Base-by-base conservation (phyloP, 1,140 invertebrate genomes). In the Drepana arcuata region DNA sequence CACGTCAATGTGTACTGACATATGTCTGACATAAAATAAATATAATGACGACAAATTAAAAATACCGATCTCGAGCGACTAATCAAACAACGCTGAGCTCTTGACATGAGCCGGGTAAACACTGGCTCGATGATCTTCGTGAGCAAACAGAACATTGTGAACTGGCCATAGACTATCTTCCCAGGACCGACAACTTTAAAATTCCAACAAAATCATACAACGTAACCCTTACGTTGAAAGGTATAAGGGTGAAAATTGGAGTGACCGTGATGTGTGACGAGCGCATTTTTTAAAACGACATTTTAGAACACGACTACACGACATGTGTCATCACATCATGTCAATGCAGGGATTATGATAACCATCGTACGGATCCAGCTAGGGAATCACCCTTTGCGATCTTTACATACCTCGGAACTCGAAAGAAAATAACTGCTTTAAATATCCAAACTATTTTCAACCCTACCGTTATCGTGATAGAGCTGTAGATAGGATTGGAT, bases 311-410 rank as follows among this genome's bases (percentile, higher is more conserved):
- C 71, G 66, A 72, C 67, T 59, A 50, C 63, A 72, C 73, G 78
- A 82, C 78, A 82, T 82, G 78, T 82, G 78, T 82, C 78, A 77
- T 82, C 78, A 82, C 78, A 82, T 82, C 65, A 79, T 66, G 78
- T 82, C 78, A 82, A 79, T 78, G 74, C 70, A 68, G 69, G 74
- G 78, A 82, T 82, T 82, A 82, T 82, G 78, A 82, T 82, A 79
- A 79, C 77, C 67, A 82, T 82, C 77, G 72, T 70, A 68, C 67
- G 63, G 61, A 77, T 75, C 57, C 72, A 80, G 77, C 77, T 77
- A 75, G 71, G 77, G 73, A 75, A 82, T 82, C 78, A 64, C 78
- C 78, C 78, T 78, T 71, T 59, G 62, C 68, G 64, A 78, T 74
- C 73, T 79, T 63, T 42, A 56, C 58, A 52, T 58, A 62, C 53